Conservation (phyloP, 2,888 invertebrate species). For the Metopia argyrocephala region DNA sequence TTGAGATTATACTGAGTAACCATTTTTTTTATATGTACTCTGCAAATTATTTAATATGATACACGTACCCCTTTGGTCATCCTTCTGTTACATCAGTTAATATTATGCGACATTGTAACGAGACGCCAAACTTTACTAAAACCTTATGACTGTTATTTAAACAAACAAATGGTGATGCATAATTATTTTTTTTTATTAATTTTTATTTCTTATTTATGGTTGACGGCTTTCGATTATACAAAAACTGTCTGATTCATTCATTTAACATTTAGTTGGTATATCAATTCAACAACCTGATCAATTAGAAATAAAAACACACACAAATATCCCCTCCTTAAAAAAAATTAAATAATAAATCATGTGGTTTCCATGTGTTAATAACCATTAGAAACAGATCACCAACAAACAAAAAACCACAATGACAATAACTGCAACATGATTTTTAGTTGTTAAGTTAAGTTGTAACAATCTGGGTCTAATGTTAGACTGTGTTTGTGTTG, state of each 20-base stretch:
- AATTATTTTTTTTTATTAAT: constrained; percentile 25
- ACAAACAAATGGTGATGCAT: constrained; percentile 40
- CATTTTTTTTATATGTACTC: too few species aligned
- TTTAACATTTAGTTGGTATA: constrained; percentile 25
- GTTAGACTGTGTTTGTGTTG: constrained; percentile 17
- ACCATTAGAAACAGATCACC: constrained; percentile 37
- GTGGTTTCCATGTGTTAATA: constrained; percentile 53
- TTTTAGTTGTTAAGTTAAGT: constrained; percentile 5
- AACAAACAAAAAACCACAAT: constrained; percentile 28
- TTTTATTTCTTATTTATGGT: not conserved
- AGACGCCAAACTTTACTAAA: too few species aligned
- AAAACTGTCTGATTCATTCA: constrained; percentile 39
- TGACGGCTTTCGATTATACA: constrained; percentile 30
- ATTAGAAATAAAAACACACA: constrained; percentile 2
- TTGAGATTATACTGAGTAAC: too few species aligned
- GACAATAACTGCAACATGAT: constrained; percentile 28
- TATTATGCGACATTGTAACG: too few species aligned
- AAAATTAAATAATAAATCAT: constrained; percentile 57
- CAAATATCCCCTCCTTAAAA: constrained; percentile 12
- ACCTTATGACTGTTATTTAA: constrained; percentile 40
- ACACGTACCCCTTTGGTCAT: too few species aligned
- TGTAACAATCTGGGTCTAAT: not conserved
- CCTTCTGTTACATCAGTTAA: too few species aligned
- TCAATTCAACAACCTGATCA: not conserved
- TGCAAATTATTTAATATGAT: too few species aligned